Evolutionary conservation across 2,113 vertebrate species (phyloP).

Genomic region (Benitochromis conjunctus): DNA sequence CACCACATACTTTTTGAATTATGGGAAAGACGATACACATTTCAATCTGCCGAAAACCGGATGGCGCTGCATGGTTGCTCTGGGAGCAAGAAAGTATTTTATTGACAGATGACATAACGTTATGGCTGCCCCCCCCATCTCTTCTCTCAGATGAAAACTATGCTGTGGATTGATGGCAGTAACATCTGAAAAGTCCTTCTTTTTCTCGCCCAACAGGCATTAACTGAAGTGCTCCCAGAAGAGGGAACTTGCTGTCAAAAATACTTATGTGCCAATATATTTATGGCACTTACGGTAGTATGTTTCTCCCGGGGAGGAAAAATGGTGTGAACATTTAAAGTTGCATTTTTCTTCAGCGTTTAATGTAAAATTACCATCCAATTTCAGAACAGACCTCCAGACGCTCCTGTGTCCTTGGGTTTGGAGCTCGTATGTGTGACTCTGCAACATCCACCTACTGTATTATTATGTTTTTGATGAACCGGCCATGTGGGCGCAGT

Average conservation of each 20-base stretch:
- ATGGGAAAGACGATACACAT: conserved; percentile 26
- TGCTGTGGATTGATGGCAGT: conserved; percentile 37
- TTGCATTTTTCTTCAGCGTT: not conserved
- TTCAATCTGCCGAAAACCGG: conserved; percentile 5
- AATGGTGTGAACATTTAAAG: conserved; percentile 12
- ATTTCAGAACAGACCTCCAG: conserved; percentile 9
- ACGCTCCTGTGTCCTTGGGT: conserved; percentile 39
- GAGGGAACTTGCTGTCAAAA: conserved; percentile 34
- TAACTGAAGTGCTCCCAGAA: conserved; percentile 42
- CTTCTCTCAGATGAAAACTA: conserved; percentile 40
- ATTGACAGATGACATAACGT: conserved; percentile 49
- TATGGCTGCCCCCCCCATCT: conserved; percentile 9
- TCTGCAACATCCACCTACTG: conserved; percentile 23
- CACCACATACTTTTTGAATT: not conserved
- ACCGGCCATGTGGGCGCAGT: conserved; percentile 27
- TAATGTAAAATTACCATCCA: not conserved
- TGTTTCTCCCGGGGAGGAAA: conserved; percentile 6
- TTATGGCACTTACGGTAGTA: conserved; percentile 41
- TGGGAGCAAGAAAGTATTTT: conserved; percentile 36
- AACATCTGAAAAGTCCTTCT: conserved; percentile 35
- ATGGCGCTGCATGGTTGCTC: conserved; percentile 3
- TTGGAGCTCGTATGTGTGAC: not conserved
- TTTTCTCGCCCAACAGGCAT: conserved; percentile 50
- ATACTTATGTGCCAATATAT: conserved; percentile 49
- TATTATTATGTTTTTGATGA: conserved; percentile 59